Base-by-base conservation (phyloP, 2,888 invertebrate genomes). In the Cylloceria caligata region DNA sequence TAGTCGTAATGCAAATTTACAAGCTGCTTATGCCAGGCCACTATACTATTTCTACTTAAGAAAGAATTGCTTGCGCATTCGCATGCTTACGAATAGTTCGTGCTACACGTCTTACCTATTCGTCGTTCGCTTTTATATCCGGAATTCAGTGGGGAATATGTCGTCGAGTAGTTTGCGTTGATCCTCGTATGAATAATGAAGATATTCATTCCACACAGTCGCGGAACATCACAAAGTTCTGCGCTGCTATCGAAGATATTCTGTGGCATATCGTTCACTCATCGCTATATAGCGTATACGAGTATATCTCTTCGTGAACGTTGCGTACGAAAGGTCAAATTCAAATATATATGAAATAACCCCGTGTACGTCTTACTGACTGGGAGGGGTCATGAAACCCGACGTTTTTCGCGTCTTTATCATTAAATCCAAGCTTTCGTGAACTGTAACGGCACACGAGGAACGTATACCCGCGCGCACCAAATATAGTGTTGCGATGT, bases 371-470 rank as follows among this genome's bases (percentile, higher is more conserved):
- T 52, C 19, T 30, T 34, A 34, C 34, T 49, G 7, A 30, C 55
- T 19, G 30, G 34, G 65, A 47, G 65, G 49, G 49, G 30, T 67
- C 49, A 34, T 49, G 67, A 24, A 64, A 64, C 30, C 30, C 45
- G 16, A 65, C 9, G 45, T 67, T 67, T 49, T 67, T 34, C 30
- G 30, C 9, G 30, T n/a, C 30, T 67, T 34, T 47, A 49, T 67
- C 65, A 47, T 47, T 9, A 47, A 67, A 49, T 47, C 30, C 67
- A 49, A 36, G 13, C 67, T 67, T 45, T 16, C 67, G 30, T 30
- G 30, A 24, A 45, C 30, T 19, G 49, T 13, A 5, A n/a, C 13
- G 55, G 55, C 11, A 13, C 55, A 55, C 55, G n/a, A 21, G 3
- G 30, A 30, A 4, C 47, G 11, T 47, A 49, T 30, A 34, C 19